Evolutionary conservation across 2,797 vertebrate species (phyloP).

Genomic region (Amazona ochrocephala): DNA sequence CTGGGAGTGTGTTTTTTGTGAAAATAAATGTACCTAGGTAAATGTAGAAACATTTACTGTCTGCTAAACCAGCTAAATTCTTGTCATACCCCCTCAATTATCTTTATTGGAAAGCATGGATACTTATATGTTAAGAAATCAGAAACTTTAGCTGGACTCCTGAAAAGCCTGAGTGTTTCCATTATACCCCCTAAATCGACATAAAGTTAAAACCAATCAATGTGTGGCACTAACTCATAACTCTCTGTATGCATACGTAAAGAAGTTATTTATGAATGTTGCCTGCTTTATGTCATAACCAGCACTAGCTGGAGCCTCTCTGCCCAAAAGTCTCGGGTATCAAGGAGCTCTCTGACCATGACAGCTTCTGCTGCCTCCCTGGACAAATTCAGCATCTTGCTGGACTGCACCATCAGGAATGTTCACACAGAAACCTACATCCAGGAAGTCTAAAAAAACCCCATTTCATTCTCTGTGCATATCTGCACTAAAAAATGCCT

Average conservation of each 20-base stretch:
- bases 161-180: background rate
- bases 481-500: background rate
- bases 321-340: background rate
- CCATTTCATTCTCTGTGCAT: background rate
- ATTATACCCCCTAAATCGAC: background rate
- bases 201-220: background rate
- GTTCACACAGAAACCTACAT: background rate
- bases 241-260: background rate
- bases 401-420: background rate
- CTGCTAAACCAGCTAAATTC: background rate
- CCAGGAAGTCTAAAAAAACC: background rate
- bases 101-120: background rate
- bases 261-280: background rate
- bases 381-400: background rate
- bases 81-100: accelerated
- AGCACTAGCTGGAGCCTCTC: background rate
- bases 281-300: background rate
- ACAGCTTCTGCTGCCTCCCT: background rate
- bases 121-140: background rate
- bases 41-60: background rate
- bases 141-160: background rate
- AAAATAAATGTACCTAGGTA: background rate
- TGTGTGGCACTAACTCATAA: background rate
- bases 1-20: background rate
- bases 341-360: background rate